Conservation (phyloP, 1,140 invertebrate species). For the Lasaia peninsularis region DNA sequence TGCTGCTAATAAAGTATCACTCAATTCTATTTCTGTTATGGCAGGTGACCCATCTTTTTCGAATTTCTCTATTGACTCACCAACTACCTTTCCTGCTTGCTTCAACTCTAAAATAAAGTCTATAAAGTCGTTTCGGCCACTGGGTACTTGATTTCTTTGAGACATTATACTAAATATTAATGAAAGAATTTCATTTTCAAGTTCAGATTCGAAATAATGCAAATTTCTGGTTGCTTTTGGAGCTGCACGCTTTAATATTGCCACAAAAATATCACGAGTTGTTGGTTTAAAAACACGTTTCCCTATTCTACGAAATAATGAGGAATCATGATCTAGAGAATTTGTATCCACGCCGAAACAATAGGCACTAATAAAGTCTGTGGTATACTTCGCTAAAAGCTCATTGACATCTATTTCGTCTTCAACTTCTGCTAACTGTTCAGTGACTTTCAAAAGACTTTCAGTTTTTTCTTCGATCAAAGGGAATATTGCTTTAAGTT, state of each 20-base stretch:
- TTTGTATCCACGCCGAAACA: constrained; percentile 27
- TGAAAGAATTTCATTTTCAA: constrained; percentile 13
- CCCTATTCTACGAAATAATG: constrained; percentile 20
- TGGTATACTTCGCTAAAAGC: constrained; percentile 24
- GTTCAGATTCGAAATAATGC: constrained; percentile 1
- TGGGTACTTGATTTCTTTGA: constrained; percentile 19
- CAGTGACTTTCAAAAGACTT: constrained; percentile 17
- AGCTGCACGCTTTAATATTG: constrained; percentile 10
- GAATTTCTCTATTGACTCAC: constrained; percentile 22
- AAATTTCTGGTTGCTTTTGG: constrained; percentile 12
- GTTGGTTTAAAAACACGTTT: constrained; percentile 19
- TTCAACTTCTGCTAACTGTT: constrained; percentile 15
- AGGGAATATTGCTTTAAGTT: constrained; percentile 27
- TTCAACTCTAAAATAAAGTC: constrained; percentile 23
- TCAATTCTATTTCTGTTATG: constrained; percentile 18
- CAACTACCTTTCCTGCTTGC: constrained; percentile 14
- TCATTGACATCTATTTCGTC: constrained; percentile 19
- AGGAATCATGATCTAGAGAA: constrained; percentile 22
- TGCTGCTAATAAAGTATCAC: constrained; percentile 5
- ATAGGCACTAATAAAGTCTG: constrained; percentile 26
- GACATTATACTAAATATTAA: constrained; percentile 19
- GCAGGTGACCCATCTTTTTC: constrained; percentile 17
- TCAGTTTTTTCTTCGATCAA: constrained; percentile 23
- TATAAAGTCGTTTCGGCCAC: constrained; percentile 24
- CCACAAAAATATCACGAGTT: constrained; percentile 5